A percentile compares a stretch with the other conserved stretches of the same genome.
Conservation (phyloP, 2,888 invertebrate genomes). For the Yponomeuta evonymella region DNA sequence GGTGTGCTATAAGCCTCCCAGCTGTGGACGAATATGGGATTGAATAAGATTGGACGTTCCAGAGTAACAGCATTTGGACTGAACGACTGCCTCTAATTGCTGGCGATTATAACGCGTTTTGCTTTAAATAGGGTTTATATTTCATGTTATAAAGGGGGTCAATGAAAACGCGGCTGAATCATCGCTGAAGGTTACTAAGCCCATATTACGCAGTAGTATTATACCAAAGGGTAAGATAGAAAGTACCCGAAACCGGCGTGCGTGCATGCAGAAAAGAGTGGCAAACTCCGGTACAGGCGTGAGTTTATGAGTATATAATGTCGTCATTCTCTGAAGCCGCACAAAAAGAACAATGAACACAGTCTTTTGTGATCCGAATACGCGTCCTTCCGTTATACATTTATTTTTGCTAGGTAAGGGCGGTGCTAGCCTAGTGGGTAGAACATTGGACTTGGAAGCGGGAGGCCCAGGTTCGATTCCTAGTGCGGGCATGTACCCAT, state of each 20-base stretch:
- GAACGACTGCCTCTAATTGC: not conserved
- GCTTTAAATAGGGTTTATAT: not conserved
- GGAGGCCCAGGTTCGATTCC: too few species aligned
- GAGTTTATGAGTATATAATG: not conserved
- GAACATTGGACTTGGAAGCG: too few species aligned
- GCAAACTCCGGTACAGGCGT: too few species aligned
- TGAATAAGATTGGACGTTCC: not conserved
- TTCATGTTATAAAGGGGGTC: not conserved
- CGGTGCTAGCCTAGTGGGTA: too few species aligned
- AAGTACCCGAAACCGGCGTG: too few species aligned
- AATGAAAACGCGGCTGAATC: not conserved
- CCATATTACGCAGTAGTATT: not conserved
- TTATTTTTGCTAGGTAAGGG: too few species aligned
- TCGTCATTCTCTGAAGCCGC: not conserved
- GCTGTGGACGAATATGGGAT: too few species aligned
- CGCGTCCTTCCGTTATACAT: not conserved
- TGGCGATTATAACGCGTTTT: constrained; percentile 1
- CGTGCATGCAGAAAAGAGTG: too few species aligned
- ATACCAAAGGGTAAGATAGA: too few species aligned
- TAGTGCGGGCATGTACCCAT: too few species aligned
- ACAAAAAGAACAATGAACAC: not conserved
- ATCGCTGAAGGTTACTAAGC: not conserved
- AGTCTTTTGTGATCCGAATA: not conserved
- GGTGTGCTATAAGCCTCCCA: too few species aligned
- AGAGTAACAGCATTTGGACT: not conserved